Evolutionary conservation across 2,888 invertebrate species (phyloP), one percentile per base, ranked within the genome.

Genomic region (Conistra vaccinii): DNA sequence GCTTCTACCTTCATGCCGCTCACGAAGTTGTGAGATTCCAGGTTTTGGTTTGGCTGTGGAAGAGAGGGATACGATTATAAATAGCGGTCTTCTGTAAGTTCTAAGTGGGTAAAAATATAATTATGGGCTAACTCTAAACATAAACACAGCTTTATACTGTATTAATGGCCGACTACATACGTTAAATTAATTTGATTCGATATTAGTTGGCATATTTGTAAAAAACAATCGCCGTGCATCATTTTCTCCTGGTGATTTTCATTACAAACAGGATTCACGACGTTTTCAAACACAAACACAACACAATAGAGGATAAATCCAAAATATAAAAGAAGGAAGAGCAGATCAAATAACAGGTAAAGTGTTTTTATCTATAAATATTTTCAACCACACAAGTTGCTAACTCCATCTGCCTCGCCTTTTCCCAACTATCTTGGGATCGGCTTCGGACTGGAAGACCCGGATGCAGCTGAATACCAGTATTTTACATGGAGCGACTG

Each of bases 1-100:
- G 98, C 98, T 94, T 98, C 98, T 14, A 98, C 89, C 89, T 98
- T 98, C 97, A 98, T 98, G 26, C 98, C 98, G 42, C 97, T 96
- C 81, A 97, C 96, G 88, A 98, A 98, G 86, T 95, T 96, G 91
- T 97, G 97, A 0, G 95, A 94, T 81, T 95, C 94, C 83, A 96
- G 91, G 69, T 93, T 94, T 78, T 93, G 90, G 66, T 91, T 93
- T 62, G 96, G 96, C 93, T 97, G 96, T 62, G 51, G 61, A 85
- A 68, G 1, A 83, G 32, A 66, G 2, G 9, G 10, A 32, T 62
- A 12, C 2, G 2, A 39, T 70, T 61, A 61, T 39, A 20, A 65
- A 45, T 35, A 10, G n/a, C 4, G 3, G 32, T 57, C 35, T 29
- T 14, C 17, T 76, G 17, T 10, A 23, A 32, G 23, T 3, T 17